A percentile compares a stretch with the other conserved stretches of the same genome.
These are phyloP conservation scores for Canis aureus DNA, from an alignment of 2,113 vertebrate genomes.

Conservation along the genomic window DNA sequence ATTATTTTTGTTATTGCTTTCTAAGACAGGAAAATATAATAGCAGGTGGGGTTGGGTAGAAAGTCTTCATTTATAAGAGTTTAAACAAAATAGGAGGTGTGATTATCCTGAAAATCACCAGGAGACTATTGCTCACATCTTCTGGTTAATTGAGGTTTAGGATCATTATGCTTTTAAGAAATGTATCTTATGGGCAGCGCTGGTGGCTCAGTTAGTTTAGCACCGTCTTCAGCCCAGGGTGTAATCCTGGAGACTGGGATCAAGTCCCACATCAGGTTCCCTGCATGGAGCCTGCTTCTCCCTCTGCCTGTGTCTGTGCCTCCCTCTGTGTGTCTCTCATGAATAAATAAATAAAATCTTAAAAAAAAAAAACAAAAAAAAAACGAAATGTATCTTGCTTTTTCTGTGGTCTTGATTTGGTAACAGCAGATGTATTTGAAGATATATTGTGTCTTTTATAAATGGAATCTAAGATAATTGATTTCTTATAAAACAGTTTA, in stretches of 20 bases:
- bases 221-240: no score
- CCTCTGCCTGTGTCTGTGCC: no score
- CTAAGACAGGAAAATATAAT: background rate
- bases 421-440: background rate
- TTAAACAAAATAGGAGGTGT: background rate
- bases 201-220: no score
- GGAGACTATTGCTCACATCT: background rate
- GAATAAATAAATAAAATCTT: no score
- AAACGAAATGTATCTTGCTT: background rate
- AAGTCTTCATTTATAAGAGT: background rate
- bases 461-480: background rate
- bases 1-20: slow-evolving; percentile 39
- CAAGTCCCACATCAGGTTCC: no score
- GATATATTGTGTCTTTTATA: background rate
- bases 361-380: no score
- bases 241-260: no score
- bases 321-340: no score
- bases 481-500: background rate
- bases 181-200: no score
- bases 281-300: no score
- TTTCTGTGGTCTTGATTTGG: background rate
- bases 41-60: background rate
- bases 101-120: background rate
- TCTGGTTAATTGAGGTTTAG: slow-evolving; percentile 39
- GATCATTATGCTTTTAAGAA: background rate